A percentile compares a stretch with the other conserved stretches of the same genome.
These are phyloP conservation scores for Linyphia triangularis DNA, from an alignment of 2,888 invertebrate species.

Conservation along the genomic window DNA sequence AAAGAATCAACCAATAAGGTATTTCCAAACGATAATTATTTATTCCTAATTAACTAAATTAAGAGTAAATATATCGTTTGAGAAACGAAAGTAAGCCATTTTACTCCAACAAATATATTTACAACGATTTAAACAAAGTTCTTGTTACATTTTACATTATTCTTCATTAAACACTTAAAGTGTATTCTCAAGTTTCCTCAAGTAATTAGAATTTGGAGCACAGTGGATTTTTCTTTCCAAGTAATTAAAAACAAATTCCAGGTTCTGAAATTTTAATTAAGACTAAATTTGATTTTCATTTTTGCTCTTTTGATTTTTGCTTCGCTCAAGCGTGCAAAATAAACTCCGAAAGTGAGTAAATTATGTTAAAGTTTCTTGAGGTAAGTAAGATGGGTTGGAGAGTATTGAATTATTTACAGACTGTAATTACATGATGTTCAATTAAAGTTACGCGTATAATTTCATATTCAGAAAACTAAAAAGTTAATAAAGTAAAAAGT, in stretches of 20 bases:
- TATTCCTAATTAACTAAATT: neutral
- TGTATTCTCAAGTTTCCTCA: neutral
- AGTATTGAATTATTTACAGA: neutral
- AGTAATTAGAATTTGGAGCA: neutral
- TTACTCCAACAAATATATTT: neutral
- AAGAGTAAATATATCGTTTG: neutral
- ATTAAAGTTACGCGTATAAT: neutral
- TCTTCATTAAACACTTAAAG: neutral
- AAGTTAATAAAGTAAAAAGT: no score
- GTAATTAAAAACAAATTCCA: neutral
- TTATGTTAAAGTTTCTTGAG: neutral
- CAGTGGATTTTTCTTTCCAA: neutral
- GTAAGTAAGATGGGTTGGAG: neutral
- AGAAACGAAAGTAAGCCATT: neutral
- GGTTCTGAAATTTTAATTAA: neutral
- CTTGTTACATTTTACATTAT: neutral
- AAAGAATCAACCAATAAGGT: no score
- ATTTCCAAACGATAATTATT: neutral
- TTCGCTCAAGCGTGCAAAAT: neutral
- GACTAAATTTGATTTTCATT: neutral
- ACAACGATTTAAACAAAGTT: neutral
- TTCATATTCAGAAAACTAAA: neutral
- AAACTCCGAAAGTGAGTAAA: neutral
- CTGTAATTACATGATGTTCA: neutral
- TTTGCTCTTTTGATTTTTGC: neutral